Evolutionary conservation across 1,140 invertebrate genomes (phyloP), one percentile per base, ranked within the genome.

Genomic region (Drosophila kohkoa): DNA sequence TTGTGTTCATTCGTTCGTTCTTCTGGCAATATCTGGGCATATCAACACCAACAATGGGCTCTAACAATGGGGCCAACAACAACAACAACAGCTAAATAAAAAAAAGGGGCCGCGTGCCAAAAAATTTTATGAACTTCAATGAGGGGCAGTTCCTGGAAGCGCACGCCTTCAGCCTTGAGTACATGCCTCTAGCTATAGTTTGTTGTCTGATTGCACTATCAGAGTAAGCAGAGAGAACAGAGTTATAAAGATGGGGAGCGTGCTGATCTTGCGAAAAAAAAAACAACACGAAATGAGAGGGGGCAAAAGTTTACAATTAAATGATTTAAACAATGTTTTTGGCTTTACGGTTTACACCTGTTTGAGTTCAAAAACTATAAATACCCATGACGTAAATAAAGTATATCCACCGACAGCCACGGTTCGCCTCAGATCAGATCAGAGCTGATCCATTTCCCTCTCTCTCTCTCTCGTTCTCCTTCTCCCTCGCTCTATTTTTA

Each of bases 261-360:
- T 66, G 64, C n/a, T 64, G 68, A 35, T 41, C 41, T 54, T 52
- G 74, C 58, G 48, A 59, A 35, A 55, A 54, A 11, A 15, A 32
- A 62, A 71, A 81, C n/a, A 10, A 32, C 5, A 6, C 35, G 51
- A 13, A 57, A 66, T 5, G 35, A 32, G 20, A 25, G 20, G 20
- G 3, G 20, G 20, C 20, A 20, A 60, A 69, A 89, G 85, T 76
- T 88, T 85, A 89, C 85, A 88, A 89, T 90, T 65, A 81, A 88
- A 89, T 89, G 85, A 88, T 88, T 88, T 88, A 89, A 88, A 89
- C 85, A 88, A 79, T 89, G 85, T 88, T 89, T 83, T 89, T 74
- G 16, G 66, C 78, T 89, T 88, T 88, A 88, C 85, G 81, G 75
- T 74, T 88, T 88, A 89, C 85, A 88, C 85, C 85, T 88, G 85